Conservation (phyloP, 2,113 vertebrate species). For the Typhlomys cinereus region DNA sequence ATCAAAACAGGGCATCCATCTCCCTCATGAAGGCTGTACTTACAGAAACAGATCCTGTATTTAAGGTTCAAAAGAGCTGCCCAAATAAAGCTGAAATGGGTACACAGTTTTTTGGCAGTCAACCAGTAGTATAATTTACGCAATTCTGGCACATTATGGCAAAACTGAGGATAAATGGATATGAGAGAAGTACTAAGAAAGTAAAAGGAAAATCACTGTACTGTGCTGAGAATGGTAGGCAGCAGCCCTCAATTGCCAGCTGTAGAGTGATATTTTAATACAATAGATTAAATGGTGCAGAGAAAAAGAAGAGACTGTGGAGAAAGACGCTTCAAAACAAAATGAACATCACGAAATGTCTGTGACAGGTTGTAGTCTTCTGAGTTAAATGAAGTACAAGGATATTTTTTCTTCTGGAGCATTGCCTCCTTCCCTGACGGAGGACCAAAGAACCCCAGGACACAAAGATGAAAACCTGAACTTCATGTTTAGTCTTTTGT, state of each 20-base stretch:
- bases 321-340: slow-evolving; percentile 49
- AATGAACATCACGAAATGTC: slow-evolving; percentile 27
- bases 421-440: slow-evolving; percentile 43
- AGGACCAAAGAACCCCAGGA: neutral
- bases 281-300: slow-evolving; percentile 40
- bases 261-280: slow-evolving; percentile 50
- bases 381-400: slow-evolving; percentile 29
- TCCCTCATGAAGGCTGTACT: slow-evolving; percentile 54
- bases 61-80: slow-evolving; percentile 64
- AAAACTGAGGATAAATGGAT: slow-evolving; percentile 66
- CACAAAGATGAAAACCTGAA: slow-evolving; percentile 20
- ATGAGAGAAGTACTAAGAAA: slow-evolving; percentile 44
- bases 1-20: slow-evolving; percentile 23
- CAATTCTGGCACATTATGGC: slow-evolving; percentile 46
- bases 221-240: neutral
- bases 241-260: slow-evolving; percentile 30
- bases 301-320: slow-evolving; percentile 9
- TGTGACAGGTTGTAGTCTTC: neutral
- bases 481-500: neutral
- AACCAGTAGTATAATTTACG: slow-evolving; percentile 64
- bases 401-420: slow-evolving; percentile 32
- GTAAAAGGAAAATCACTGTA: slow-evolving; percentile 45
- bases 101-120: slow-evolving; percentile 57
- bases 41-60: slow-evolving; percentile 68
- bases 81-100: slow-evolving; percentile 57